phyloP scores from a whole-genome alignment of 2,888 invertebrate genomes.

The Archips xylosteana region DNA sequence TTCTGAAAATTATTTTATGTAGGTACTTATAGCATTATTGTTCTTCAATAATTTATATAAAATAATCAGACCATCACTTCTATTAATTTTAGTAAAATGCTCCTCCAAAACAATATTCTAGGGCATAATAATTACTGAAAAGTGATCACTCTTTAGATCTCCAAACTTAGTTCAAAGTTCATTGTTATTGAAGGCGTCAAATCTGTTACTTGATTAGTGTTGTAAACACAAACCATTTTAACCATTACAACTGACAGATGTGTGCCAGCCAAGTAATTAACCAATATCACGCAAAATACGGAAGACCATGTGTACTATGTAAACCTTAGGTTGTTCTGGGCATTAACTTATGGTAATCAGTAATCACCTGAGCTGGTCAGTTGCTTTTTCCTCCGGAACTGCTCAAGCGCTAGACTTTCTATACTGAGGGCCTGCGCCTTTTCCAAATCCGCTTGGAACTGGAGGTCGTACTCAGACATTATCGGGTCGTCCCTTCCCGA shows the following conservation, averaged over 20 bases:
- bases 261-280: constrained; percentile 15
- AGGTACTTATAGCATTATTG: too few relatives aligned
- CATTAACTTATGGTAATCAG: constrained; percentile 78
- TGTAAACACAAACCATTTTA: constrained; percentile 41
- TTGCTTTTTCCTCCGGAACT: constrained; percentile 90
- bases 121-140: background rate
- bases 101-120: background rate
- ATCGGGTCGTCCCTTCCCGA: constrained; percentile 59
- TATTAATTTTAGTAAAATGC: background rate
- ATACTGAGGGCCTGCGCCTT: constrained; percentile 95
- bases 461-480: constrained; percentile 91
- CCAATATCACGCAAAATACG: background rate
- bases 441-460: constrained; percentile 94
- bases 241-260: constrained; percentile 37
- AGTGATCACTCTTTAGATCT: background rate
- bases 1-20: too few relatives aligned
- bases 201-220: constrained; percentile 32
- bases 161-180: constrained; percentile 37
- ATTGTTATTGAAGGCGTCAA: constrained; percentile 21
- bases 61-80: background rate
- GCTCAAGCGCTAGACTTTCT: constrained; percentile 93
- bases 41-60: too few relatives aligned
- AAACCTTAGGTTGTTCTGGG: background rate
- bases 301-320: background rate
- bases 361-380: constrained; percentile 78